These are phyloP conservation scores for Scatophagus argus DNA, from an alignment of 2,113 vertebrate genomes.

Conservation along the genomic window DNA sequence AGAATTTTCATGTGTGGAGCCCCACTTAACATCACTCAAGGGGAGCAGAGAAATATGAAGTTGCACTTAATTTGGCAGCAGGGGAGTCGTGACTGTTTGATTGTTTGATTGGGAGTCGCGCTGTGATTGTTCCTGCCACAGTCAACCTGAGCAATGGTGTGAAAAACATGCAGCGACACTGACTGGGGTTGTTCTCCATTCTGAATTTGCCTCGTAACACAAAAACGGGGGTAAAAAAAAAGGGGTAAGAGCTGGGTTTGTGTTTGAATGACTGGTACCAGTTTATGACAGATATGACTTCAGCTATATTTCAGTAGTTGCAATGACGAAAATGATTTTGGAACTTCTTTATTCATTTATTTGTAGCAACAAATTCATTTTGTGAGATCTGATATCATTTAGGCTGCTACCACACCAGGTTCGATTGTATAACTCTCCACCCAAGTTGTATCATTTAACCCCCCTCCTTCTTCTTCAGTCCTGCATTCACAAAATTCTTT, in stretches of 20 bases:
- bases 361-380: background rate
- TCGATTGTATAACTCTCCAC: background rate
- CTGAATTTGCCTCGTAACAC: background rate
- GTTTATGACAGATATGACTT: background rate
- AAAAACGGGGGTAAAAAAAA: slow-evolving; percentile 21
- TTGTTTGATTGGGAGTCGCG: too few species aligned
- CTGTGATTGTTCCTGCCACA: slow-evolving; percentile 45
- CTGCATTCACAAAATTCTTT: too few species aligned
- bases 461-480: background rate
- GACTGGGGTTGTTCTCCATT: slow-evolving; percentile 21
- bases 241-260: background rate
- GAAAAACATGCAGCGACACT: slow-evolving; percentile 45
- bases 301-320: background rate
- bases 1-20: slow-evolving; percentile 48
- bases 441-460: too few species aligned
- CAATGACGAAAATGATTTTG: background rate
- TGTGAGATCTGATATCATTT: background rate
- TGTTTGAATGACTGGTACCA: background rate
- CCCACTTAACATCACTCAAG: slow-evolving; percentile 52
- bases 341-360: background rate
- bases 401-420: background rate
- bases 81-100: slow-evolving; percentile 30
- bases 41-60: slow-evolving; percentile 42
- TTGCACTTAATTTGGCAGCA: slow-evolving; percentile 62
- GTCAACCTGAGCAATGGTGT: slow-evolving; percentile 45